These are phyloP conservation scores for Drosophila leonis DNA, from an alignment of 2,888 invertebrate genomes.

Conservation along the genomic window DNA sequence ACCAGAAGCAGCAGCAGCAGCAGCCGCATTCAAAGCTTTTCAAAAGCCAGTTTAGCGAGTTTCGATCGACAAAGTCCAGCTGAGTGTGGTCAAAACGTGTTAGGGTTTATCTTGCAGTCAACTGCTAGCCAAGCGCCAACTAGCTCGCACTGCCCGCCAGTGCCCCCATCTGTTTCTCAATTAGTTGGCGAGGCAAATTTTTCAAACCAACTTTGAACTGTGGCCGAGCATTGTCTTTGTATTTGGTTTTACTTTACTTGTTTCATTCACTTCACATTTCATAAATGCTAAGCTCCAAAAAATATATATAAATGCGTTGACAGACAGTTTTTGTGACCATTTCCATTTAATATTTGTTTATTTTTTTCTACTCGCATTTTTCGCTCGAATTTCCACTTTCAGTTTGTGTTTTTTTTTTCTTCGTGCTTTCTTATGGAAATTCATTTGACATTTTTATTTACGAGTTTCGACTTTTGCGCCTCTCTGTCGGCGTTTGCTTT, in stretches of 20 bases:
- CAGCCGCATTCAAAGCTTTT: slow-evolving; percentile 40
- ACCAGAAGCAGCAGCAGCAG: slow-evolving; percentile 41
- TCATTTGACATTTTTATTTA: slow-evolving; percentile 75
- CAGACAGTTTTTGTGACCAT: slow-evolving; percentile 34
- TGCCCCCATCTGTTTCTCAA: slow-evolving; percentile 21
- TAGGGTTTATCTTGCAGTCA: slow-evolving; percentile 51
- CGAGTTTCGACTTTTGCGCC: slow-evolving; percentile 54
- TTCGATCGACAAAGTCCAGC: slow-evolving; percentile 61
- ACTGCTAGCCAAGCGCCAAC: slow-evolving; percentile 8
- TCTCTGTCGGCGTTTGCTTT: slow-evolving; percentile 47
- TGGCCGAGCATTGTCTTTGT: slow-evolving; percentile 25
- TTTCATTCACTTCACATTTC: slow-evolving; percentile 34
- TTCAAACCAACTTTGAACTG: slow-evolving; percentile 39
- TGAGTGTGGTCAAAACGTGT: slow-evolving; percentile 62
- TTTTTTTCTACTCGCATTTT: slow-evolving; percentile 11
- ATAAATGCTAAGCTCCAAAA: slow-evolving; percentile 35
- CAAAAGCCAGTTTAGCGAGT: slow-evolving; percentile 77
- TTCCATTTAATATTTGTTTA: slow-evolving; percentile 21
- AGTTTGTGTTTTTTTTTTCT: slow-evolving; percentile 48
- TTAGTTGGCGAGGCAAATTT: slow-evolving; percentile 33
- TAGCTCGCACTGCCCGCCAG: not conserved
- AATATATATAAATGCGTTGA: slow-evolving; percentile 33
- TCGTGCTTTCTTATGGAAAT: slow-evolving; percentile 69
- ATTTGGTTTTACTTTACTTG: slow-evolving; percentile 19
- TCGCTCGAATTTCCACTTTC: slow-evolving; percentile 53